A percentile compares a stretch with the other conserved stretches of the same genome.
Evolutionary conservation across 2,797 vertebrate genomes (phyloP).

Genomic region (Melanogrammus aeglefinus): DNA sequence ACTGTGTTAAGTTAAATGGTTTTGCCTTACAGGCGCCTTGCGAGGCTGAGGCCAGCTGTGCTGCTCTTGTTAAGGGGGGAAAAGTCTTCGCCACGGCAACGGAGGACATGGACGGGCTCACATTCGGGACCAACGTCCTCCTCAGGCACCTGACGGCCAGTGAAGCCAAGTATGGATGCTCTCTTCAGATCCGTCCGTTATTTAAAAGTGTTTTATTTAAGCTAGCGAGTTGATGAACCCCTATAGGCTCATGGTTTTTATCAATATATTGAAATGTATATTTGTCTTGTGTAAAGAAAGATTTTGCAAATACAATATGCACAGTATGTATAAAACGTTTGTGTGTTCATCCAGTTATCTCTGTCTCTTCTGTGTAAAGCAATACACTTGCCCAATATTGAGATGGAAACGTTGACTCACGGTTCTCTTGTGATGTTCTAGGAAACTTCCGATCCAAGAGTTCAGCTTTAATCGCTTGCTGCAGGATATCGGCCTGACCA

Average conservation of each 20-base stretch:
- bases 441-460: constrained; percentile 95
- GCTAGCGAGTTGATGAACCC: neutral
- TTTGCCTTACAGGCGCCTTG: constrained; percentile 79
- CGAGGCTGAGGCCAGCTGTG: constrained; percentile 95
- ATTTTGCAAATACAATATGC: neutral
- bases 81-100: constrained; percentile 94
- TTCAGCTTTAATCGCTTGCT: constrained; percentile 87
- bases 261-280: neutral
- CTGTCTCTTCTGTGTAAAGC: neutral
- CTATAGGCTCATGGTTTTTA: neutral
- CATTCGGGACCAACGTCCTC: constrained; percentile 89
- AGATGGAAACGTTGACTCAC: neutral
- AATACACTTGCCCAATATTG: neutral
- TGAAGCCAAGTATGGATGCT: constrained; percentile 82
- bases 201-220: neutral
- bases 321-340: neutral
- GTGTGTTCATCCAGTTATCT: neutral
- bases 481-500: constrained; percentile 82
- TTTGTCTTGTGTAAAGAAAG: neutral
- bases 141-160: constrained; percentile 92
- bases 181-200: no score
- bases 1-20: neutral
- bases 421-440: constrained; percentile 32
- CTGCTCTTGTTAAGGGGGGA: constrained; percentile 87
- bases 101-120: constrained; percentile 96